Evolutionary conservation across 2,113 vertebrate species (phyloP).

Genomic region (Nothocercus julius): DNA sequence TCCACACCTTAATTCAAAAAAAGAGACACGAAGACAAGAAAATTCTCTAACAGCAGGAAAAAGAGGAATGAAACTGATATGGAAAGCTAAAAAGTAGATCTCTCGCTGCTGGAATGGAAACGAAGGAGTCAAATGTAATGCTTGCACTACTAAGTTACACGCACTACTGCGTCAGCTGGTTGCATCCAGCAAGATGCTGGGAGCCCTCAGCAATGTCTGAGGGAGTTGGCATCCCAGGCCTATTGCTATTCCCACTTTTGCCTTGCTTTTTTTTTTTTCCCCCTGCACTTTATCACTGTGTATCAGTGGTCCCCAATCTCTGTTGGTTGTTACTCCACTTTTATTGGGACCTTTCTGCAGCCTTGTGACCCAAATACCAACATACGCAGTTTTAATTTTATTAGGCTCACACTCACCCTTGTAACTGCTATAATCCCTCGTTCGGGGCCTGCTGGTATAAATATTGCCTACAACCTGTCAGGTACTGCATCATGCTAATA

Average conservation of each 20-base stretch:
- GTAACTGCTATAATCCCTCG: background rate
- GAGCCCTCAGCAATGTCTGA: background rate
- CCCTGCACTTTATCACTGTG: background rate
- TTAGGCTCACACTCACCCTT: background rate
- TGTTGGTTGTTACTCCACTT: background rate
- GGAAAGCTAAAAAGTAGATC: background rate
- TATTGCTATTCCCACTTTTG: background rate
- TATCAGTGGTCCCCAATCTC: background rate
- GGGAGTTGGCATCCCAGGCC: background rate
- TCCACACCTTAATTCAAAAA: background rate
- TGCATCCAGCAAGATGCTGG: background rate
- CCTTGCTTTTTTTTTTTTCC: background rate
- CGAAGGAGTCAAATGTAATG: background rate
- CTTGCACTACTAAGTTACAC: background rate
- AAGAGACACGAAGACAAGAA: background rate
- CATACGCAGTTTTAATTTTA: background rate
- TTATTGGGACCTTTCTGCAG: slow-evolving; percentile 46
- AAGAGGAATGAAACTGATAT: background rate
- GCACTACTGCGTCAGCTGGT: background rate
- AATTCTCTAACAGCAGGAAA: background rate
- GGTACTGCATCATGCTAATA: background rate
- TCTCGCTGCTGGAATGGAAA: background rate
- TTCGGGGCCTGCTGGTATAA: background rate
- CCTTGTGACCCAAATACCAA: slow-evolving; percentile 35
- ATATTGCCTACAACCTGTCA: background rate